phyloP scores from a whole-genome alignment of 2,113 vertebrate genomes.

The Xerus inauris region DNA sequence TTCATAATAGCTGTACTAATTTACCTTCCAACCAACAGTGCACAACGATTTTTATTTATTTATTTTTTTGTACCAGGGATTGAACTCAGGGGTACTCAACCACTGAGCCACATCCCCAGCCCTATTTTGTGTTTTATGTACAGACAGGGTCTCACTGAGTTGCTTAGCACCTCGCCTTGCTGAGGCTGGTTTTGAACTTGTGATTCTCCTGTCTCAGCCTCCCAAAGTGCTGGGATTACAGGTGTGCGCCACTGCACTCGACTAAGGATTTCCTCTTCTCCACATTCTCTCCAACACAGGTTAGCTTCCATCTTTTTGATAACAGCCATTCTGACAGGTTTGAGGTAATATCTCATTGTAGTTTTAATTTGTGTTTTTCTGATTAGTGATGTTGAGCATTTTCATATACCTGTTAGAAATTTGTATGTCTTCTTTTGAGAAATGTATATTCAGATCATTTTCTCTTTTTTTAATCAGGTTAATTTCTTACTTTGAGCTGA shows the following conservation, averaged over 20 bases:
- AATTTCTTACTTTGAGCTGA: neutral
- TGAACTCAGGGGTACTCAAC: no score
- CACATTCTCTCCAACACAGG: neutral
- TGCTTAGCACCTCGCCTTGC: no score
- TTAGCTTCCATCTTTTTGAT: neutral
- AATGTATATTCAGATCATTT: neutral
- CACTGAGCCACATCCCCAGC: no score
- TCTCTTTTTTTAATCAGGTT: neutral
- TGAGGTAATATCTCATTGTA: neutral
- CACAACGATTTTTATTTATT: no score
- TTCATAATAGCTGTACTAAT: neutral
- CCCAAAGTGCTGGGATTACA: no score
- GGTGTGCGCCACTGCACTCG: no score
- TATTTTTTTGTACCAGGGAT: no score
- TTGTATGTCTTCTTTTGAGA: neutral
- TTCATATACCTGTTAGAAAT: neutral
- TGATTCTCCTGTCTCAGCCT: no score
- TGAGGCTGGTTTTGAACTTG: no score
- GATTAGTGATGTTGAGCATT: neutral
- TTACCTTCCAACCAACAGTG: neutral
- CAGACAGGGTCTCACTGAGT: no score
- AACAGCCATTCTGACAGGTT: neutral
- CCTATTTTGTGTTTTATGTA: no score
- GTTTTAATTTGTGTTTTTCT: neutral
- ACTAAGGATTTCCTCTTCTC: neutral